Base-by-base conservation (phyloP, 2,797 vertebrate species). In the Eulemur coronatus region DNA sequence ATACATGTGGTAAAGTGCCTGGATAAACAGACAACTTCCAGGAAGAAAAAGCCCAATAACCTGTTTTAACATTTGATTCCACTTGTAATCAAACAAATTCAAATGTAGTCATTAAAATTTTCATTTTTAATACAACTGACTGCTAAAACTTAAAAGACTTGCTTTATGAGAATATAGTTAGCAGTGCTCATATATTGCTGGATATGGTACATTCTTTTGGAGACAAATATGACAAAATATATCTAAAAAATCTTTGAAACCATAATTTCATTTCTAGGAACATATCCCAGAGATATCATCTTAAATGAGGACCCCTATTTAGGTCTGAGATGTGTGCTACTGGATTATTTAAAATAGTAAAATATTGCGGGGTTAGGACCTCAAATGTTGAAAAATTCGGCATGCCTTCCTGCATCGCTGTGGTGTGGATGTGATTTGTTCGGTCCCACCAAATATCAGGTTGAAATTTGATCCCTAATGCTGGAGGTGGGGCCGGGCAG, bases 261-360 rank as follows among this genome's bases (percentile, higher is more conserved):
- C 24, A 11, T 30, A 14, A 20, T 41, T 96, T 94, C 33, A 35
- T 75, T 55, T 81, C n/a, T 43, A 81, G 52, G 57, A 81, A 59
- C 3, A 11, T 48, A 24, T 67, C 28, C 10, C n/a, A 61, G 15
- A 79, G 28, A 33, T 20, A 30, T 15, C 26, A 15, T 61, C 9
- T 3, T 69, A 76, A 79, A 17, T 30, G 4, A 61, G 9, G 24
- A n/a, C 17, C 10, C 3, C 5, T 5, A 50, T 72, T 67, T 57
- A 35, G 41, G 13, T 35, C 24, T 8, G 43, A 48, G 3, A 38
- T 8, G 7, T n/a, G 2, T 3, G 33, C 8, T 12, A 2, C 7
- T 14, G 15, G 9, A 48, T 90, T 33, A 46, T 43, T 57, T 48
- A 43, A 59, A 52, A 20, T 1, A 46, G 35, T 10, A 43, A 61